Base-by-base conservation (phyloP, 2,797 vertebrate genomes). In the Pitangus sulphuratus region DNA sequence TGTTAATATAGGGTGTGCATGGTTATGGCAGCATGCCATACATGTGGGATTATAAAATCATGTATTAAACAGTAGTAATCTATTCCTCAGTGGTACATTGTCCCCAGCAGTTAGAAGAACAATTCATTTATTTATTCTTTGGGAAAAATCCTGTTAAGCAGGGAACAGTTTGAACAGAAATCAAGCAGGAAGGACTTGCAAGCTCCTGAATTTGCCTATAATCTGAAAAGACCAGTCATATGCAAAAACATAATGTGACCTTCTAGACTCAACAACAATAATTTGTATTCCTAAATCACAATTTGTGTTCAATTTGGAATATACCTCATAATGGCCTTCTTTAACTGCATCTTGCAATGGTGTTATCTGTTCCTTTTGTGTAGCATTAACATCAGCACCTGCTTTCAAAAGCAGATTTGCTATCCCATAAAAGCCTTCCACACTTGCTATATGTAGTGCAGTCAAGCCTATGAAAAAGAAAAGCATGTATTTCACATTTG, bases 341-440 rank as follows among this genome's bases (percentile, higher is more conserved):
- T 44, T 72, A 87, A 98, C 97, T 88, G 98, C 98, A 80, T 98
- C 97, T 37, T 98, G 98, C 37, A 98, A 69, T 16, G 98, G 98
- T 85, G 98, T 98, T 92, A 98, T 68, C 86, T 98, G 95, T 68
- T 97, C 64, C 61, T 44, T 66, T 94, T 97, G 97, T 80, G 69
- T 93, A 93, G 93, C 88, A 96, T 98, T 98, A 70, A 98, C 98
- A 90, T 97, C 84, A 71, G 98, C 98, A 94, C 98, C 98, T 65
- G 98, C 98, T 97, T 98, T 95, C 83, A 98, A 71, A 44, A 99
- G 97, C 44, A 95, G 96, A 88, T 90, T 95, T 83, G 95, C 97
- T 96, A 95, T 95, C 15, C 6, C 21, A 79, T 97, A 98, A 92
- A 82, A 96, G 37, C 97, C 98, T 83, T 89, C 81, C 28, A 95